Evolutionary conservation across 2,797 vertebrate species (phyloP).

Genomic region (Lepilemur septentrionalis): DNA sequence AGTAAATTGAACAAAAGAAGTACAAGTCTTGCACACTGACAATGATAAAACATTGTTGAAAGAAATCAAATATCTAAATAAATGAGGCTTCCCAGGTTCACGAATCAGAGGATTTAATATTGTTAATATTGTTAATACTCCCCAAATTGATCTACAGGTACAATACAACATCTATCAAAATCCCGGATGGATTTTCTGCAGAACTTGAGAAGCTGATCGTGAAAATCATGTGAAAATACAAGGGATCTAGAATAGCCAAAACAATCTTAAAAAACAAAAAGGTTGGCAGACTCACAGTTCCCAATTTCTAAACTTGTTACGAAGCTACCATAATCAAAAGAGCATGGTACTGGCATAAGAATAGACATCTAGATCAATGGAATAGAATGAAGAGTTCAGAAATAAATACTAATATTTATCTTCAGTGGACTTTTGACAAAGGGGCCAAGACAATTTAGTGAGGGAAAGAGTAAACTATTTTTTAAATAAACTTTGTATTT

Average conservation of each 20-base stretch:
- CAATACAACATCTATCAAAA: background rate
- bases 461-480: background rate
- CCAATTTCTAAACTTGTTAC: background rate
- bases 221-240: background rate
- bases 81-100: background rate
- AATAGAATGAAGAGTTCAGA: constrained; percentile 13
- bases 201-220: background rate
- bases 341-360: background rate
- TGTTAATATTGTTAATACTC: background rate
- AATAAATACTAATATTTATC: background rate
- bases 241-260: background rate
- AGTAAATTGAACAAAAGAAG: background rate
- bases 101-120: background rate
- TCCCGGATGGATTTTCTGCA: background rate
- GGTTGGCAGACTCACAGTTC: background rate
- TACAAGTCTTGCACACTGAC: background rate
- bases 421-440: constrained; percentile 29
- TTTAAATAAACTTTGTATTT: constrained; percentile 28
- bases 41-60: background rate
- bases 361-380: background rate
- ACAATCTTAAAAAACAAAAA: background rate
- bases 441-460: background rate
- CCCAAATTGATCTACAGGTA: background rate
- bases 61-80: constrained; percentile 31
- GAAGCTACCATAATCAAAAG: background rate